Conservation (phyloP, 2,113 vertebrate species). For the Elgaria multicarinata region DNA sequence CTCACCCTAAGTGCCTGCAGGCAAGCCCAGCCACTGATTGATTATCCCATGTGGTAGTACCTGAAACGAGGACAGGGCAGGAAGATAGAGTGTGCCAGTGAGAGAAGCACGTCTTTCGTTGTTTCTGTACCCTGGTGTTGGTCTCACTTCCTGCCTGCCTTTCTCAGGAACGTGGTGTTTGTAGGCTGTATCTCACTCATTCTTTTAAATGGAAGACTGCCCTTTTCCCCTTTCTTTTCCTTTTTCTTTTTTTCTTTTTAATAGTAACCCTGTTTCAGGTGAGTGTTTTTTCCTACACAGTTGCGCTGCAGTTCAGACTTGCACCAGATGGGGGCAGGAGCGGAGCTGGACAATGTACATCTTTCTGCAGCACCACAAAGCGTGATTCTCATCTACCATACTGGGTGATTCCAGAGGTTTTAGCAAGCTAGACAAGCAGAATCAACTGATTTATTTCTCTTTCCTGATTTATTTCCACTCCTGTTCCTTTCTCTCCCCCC, state of each 20-base stretch:
- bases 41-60: background rate
- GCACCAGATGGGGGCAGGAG: background rate
- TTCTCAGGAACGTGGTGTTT: background rate
- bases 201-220: background rate
- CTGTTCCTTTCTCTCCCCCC: background rate
- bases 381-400: background rate
- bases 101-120: background rate
- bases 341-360: background rate
- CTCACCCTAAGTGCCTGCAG: background rate
- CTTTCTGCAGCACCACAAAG: background rate
- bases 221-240: background rate
- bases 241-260: too few relatives aligned
- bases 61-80: background rate
- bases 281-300: too few relatives aligned
- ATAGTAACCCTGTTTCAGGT: background rate
- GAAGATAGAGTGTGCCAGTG: background rate
- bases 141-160: background rate
- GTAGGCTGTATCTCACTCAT: background rate
- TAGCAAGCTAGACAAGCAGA: background rate
- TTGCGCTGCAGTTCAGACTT: background rate
- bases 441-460: background rate
- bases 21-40: background rate
- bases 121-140: background rate
- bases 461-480: constrained; percentile 24
- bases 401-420: background rate